Evolutionary conservation across 2,888 invertebrate species (phyloP), one percentile per base, ranked within the genome.

Genomic region (Eulithis testata): DNA sequence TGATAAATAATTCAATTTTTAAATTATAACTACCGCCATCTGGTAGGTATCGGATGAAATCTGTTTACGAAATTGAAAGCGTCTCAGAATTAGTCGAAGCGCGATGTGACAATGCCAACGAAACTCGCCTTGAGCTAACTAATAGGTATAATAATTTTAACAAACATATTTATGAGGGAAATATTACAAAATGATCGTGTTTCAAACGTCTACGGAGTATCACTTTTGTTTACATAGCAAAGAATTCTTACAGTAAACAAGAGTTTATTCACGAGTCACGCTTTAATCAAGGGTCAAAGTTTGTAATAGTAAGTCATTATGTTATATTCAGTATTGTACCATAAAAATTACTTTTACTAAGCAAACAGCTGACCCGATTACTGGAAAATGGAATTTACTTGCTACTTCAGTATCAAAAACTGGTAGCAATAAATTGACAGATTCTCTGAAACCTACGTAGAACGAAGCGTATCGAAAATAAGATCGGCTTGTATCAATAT

Each of bases 61-160:
- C 57, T 60, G 70, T 53, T 66, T 71, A 72, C 63, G 69, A 76
- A 72, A 76, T 74, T 69, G 70, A 76, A 76, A 78, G 76, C 71
- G 54, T 72, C 68, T 69, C 71, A 76, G 78, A 77, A 76, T 76
- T 74, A 73, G 66, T 69, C 71, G 67, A 67, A 73, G 70, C 76
- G 73, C 76, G 74, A 76, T 82, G 81, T 85, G 84, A 84, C 83
- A 86, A 84, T 82, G 77, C 80, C 89, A 86, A 86, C 88, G 86
- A 90, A 88, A 89, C 89, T 74, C 76, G 71, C 90, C 91, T 91
- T 91, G 90, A 87, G 86, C 86, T 83, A 86, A 81, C 84, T 85
- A 87, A 85, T 81, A 78, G 83, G 71, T 79, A 87, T 87, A 90
- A 91, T 85, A 83, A 76, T 79, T 88, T 86, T 77, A 76, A 84